These are phyloP conservation scores for Siphamia tubifer DNA, from an alignment of 2,113 vertebrate species.

Conservation along the genomic window DNA sequence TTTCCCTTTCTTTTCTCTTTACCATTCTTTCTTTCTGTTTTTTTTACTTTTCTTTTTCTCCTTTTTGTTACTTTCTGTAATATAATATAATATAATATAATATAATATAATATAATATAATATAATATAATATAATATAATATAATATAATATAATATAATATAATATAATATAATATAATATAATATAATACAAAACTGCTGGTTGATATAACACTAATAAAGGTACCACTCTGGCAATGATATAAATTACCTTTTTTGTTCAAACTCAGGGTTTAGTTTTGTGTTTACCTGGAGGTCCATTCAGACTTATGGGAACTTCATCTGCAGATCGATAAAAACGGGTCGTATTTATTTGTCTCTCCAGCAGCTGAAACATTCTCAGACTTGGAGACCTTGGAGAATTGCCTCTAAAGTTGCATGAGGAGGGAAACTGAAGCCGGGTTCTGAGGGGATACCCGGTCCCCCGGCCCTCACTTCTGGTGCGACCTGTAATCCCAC, in stretches of 20 bases:
- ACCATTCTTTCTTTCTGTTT: too few species aligned
- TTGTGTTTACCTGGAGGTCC: not conserved
- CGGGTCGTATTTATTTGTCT: constrained; percentile 56
- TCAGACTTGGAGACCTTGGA: constrained; percentile 29
- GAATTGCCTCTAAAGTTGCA: constrained; percentile 54
- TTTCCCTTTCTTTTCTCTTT: too few species aligned
- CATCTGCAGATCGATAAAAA: constrained; percentile 44
- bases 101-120: too few species aligned
- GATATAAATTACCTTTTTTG: not conserved
- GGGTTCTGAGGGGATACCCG: constrained; percentile 49
- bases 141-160: too few species aligned
- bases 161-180: too few species aligned
- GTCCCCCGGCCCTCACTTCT: constrained; percentile 71
- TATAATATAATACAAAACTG: too few species aligned
- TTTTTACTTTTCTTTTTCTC: too few species aligned
- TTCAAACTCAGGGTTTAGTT: not conserved
- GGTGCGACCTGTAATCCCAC: constrained; percentile 75
- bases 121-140: too few species aligned
- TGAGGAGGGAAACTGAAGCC: constrained; percentile 54
- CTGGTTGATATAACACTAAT: too few species aligned
- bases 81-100: too few species aligned
- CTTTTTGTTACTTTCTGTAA: too few species aligned
- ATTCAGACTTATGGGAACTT: constrained; percentile 27
- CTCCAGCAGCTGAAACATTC: constrained; percentile 35
- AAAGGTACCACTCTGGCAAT: too few species aligned